Base-by-base conservation (phyloP, 2,113 vertebrate species). In the Protobothrops mucrosquamatus region DNA sequence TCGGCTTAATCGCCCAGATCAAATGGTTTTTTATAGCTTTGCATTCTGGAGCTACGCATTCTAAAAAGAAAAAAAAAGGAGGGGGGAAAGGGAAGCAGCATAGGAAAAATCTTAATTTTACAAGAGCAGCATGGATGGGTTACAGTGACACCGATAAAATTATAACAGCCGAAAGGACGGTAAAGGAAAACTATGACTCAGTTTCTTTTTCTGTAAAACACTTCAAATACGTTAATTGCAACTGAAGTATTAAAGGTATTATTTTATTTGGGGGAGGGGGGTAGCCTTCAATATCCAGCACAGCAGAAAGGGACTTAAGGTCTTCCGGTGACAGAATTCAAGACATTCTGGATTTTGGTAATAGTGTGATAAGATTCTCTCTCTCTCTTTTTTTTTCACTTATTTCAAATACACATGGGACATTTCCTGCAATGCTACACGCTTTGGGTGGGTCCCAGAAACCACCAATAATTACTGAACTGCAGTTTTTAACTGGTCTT, bases 21-120 rank as follows among this genome's bases (percentile, higher is more conserved):
- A 94, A 94, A 96, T 92, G 92, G 48, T 96, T 97, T 97, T 74
- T 74, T 97, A 96, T 93, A 94, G 22, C 95, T 92, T 57, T 54
- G 85, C 91, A 87, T 92, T 95, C 94, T 69, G 94, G 92, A 95
- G 94, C 96, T 94, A 95, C 95, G 94, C 93, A 94, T 6, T 18
- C 0, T 92, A 95, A 95, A 95, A 95, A 95, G 26, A 8, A n/a
- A 81, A 34, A 51, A 20, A 14, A 26, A 56, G 18, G 15, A 5
- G 4, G 4, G 4, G 14, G n/a, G 95, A 0, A 0, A 6, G 95
- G 5, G 92, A 86, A 95, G 24, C 88, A 95, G 94, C 93, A 89
- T 89, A 91, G 92, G 86, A 95, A 96, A 95, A 96, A 96, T 95
- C 91, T 95, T 95, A 74, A 23, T 96, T 97, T 97, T 96, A 97